Evolutionary conservation across 1,140 invertebrate species (phyloP).

Genomic region (Aphaenogaster floridana): DNA sequence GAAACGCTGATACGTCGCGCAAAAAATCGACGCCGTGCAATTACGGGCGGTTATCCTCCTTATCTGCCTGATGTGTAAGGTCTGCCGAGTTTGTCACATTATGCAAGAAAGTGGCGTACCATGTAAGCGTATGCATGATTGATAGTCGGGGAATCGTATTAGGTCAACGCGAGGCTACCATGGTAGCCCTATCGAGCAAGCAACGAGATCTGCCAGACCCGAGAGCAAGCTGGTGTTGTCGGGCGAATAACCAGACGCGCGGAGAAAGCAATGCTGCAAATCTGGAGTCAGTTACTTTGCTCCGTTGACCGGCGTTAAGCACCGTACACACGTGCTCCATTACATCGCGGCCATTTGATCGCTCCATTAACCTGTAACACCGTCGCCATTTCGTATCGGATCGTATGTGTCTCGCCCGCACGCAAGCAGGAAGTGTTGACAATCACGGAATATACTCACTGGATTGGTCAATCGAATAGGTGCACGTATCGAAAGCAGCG

Average conservation of each 20-base stretch:
- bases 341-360: constrained; percentile 69
- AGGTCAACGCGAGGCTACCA: constrained; percentile 76
- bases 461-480: constrained; percentile 7
- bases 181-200: constrained; percentile 70
- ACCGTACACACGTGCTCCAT: constrained; percentile 70
- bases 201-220: constrained; percentile 11
- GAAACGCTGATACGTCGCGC: constrained; percentile 11
- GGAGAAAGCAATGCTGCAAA: constrained; percentile 72
- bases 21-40: constrained; percentile 28
- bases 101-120: constrained; percentile 64
- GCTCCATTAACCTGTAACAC: constrained; percentile 64
- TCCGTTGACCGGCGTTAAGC: constrained; percentile 62
- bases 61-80: constrained; percentile 38
- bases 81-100: constrained; percentile 58
- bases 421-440: constrained; percentile 66
- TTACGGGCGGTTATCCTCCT: constrained; percentile 27
- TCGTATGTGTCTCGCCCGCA: constrained; percentile 21
- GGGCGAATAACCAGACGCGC: constrained; percentile 35
- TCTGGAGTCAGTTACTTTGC: constrained; percentile 55
- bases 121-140: constrained; percentile 67
- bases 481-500: constrained; percentile 22
- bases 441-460: constrained; percentile 17
- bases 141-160: constrained; percentile 73
- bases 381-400: constrained; percentile 42
- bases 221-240: constrained; percentile 6